A percentile compares a stretch with the other conserved stretches of the same genome.
These are phyloP conservation scores for Pseudoatta argentina DNA, from an alignment of 1,140 invertebrate species.

Conservation along the genomic window DNA sequence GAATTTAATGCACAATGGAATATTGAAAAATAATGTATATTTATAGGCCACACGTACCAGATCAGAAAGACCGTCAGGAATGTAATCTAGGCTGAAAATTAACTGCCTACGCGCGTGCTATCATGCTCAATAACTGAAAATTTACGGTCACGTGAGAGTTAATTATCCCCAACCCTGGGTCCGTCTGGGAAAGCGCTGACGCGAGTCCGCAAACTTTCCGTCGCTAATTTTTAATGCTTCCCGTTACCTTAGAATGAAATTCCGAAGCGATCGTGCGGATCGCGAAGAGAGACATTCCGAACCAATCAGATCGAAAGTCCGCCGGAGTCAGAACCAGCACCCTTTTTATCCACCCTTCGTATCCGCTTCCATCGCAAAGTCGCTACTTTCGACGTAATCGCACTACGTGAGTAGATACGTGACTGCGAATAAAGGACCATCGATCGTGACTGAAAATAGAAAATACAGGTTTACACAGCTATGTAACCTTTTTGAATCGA, in stretches of 20 bases:
- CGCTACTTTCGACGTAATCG: neutral
- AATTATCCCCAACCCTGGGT: constrained; percentile 13
- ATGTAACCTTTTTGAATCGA: constrained; percentile 28
- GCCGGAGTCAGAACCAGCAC: neutral
- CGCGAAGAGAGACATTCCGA: neutral
- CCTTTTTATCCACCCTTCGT: neutral
- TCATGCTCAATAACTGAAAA: constrained; percentile 27
- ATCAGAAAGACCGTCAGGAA: neutral
- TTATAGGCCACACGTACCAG: constrained; percentile 3
- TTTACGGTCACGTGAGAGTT: constrained; percentile 13
- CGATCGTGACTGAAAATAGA: constrained; percentile 47
- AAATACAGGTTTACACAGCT: neutral
- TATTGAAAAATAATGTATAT: constrained; percentile 25
- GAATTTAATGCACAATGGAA: constrained; percentile 21
- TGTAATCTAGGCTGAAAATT: constrained; percentile 17
- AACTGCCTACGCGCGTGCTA: constrained; percentile 19
- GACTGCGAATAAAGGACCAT: constrained; percentile 3
- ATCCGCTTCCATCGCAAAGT: neutral
- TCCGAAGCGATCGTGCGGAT: neutral
- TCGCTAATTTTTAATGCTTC: constrained; percentile 6
- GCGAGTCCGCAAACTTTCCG: neutral
- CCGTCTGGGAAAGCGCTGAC: neutral
- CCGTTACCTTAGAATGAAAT: neutral
- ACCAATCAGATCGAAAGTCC: neutral
- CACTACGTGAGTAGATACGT: neutral